A percentile compares a stretch with the other conserved stretches of the same genome.
Evolutionary conservation across 2,888 invertebrate species (phyloP).

Genomic region (Pollenia amentaria): DNA sequence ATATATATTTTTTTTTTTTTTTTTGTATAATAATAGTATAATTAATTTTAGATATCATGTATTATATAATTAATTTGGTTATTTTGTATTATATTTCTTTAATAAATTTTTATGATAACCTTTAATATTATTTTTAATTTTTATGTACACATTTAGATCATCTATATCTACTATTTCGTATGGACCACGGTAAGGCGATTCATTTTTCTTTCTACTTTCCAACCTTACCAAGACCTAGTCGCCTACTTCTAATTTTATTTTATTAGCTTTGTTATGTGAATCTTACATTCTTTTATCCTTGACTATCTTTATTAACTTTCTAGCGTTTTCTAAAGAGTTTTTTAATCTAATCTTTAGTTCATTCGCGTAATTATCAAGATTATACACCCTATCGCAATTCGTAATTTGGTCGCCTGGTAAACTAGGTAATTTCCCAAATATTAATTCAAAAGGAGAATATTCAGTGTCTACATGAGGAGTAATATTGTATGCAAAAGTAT

Average conservation of each 20-base stretch:
- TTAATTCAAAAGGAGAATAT: constrained; percentile 11
- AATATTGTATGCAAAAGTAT: constrained; percentile 60
- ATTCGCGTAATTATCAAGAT: too few species aligned
- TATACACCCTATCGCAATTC: too few species aligned
- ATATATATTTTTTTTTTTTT: too few species aligned
- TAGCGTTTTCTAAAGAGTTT: too few species aligned
- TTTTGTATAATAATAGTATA: neutral
- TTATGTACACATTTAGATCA: neutral
- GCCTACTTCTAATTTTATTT: neutral
- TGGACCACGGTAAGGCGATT: too few species aligned
- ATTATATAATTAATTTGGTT: neutral
- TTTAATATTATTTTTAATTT: neutral
- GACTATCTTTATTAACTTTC: too few species aligned
- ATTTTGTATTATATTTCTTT: neutral
- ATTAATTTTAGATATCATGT: neutral
- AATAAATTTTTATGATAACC: neutral
- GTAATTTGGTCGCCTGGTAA: neutral
- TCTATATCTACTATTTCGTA: too few species aligned
- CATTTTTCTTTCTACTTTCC: too few species aligned
- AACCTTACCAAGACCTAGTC: neutral
- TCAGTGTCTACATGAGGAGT: constrained; percentile 55
- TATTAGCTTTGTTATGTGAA: too few species aligned
- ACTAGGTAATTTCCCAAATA: neutral
- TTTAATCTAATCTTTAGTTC: too few species aligned
- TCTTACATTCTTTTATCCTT: too few species aligned